A percentile compares a stretch with the other conserved stretches of the same genome.
These are phyloP conservation scores for Potamarius usumacintae DNA, from an alignment of 2,113 vertebrate species.

Conservation along the genomic window DNA sequence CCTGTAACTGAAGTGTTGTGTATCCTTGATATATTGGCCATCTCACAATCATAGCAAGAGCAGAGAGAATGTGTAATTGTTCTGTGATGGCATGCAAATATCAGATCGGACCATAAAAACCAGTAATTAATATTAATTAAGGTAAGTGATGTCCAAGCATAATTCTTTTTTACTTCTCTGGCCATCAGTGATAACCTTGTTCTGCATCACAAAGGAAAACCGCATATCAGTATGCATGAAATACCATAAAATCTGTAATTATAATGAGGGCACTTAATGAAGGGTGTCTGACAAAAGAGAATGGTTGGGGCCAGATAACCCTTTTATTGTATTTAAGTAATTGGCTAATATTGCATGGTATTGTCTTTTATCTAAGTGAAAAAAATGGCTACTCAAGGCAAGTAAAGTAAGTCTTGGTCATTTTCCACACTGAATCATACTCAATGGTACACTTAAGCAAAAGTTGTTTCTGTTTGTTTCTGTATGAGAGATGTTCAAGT, in stretches of 20 bases:
- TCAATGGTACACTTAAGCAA: neutral
- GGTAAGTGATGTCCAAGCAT: constrained; percentile 32
- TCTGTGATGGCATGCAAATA: constrained; percentile 19
- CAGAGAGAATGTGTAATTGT: constrained; percentile 28
- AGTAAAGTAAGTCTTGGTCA: neutral
- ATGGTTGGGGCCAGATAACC: neutral
- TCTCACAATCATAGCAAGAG: constrained; percentile 21
- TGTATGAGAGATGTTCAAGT: too few species aligned
- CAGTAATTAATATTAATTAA: constrained; percentile 40
- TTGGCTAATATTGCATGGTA: neutral
- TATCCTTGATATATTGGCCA: constrained; percentile 11
- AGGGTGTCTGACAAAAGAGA: neutral
- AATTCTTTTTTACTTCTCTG: constrained; percentile 17
- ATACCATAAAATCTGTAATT: constrained; percentile 50
- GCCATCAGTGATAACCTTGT: constrained; percentile 42
- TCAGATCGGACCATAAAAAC: constrained; percentile 29
- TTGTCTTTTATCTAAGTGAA: neutral
- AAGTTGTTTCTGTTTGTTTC: too few species aligned
- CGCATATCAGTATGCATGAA: constrained; percentile 36
- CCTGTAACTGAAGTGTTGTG: constrained; percentile 12
- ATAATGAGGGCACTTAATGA: constrained; percentile 44
- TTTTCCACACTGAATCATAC: neutral
- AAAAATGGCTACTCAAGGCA: neutral
- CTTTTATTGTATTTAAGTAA: constrained; percentile 15
- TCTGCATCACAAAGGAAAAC: constrained; percentile 33